A percentile compares a stretch with the other conserved stretches of the same genome.
phyloP scores from a whole-genome alignment of 2,888 invertebrate genomes.

The Trichogramma evanescens region DNA sequence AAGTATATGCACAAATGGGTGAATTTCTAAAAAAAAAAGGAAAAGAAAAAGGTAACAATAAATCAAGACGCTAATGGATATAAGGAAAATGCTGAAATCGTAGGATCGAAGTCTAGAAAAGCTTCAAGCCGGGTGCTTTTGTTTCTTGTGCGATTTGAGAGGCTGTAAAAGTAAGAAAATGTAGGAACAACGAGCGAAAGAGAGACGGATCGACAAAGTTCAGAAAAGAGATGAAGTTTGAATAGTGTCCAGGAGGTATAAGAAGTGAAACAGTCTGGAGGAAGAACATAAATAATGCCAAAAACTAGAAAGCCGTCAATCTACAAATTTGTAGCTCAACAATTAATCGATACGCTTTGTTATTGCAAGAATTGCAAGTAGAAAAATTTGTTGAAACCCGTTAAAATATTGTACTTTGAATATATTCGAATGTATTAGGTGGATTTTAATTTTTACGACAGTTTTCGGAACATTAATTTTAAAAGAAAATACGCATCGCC shows the following conservation, averaged over 20 bases:
- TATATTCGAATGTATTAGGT: no score
- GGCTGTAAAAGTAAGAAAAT: slow-evolving; percentile 22
- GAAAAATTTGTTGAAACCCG: no score
- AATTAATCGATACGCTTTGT: no score
- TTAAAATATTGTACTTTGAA: no score
- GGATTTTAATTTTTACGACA: no score
- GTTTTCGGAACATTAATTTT: no score
- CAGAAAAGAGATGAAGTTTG: background rate
- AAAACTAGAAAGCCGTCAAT: slow-evolving; percentile 18
- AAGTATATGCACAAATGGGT: background rate
- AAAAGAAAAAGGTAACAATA: slow-evolving; percentile 19
- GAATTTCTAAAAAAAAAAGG: slow-evolving; percentile 6
- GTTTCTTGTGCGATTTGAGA: slow-evolving; percentile 24
- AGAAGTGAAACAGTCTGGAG: background rate
- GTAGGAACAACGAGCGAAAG: slow-evolving; percentile 10
- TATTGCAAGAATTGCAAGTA: no score
- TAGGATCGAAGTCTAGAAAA: slow-evolving; percentile 23
- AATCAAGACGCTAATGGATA: slow-evolving; percentile 22
- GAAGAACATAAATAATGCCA: background rate
- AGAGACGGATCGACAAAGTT: slow-evolving; percentile 13
- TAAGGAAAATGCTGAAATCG: slow-evolving; percentile 22
- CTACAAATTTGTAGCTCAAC: slow-evolving; percentile 23
- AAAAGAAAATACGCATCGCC: no score
- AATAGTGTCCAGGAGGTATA: background rate
- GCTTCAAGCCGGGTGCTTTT: slow-evolving; percentile 18